Base-by-base conservation (phyloP, 2,888 invertebrate species). In the Hypena proboscidalis region DNA sequence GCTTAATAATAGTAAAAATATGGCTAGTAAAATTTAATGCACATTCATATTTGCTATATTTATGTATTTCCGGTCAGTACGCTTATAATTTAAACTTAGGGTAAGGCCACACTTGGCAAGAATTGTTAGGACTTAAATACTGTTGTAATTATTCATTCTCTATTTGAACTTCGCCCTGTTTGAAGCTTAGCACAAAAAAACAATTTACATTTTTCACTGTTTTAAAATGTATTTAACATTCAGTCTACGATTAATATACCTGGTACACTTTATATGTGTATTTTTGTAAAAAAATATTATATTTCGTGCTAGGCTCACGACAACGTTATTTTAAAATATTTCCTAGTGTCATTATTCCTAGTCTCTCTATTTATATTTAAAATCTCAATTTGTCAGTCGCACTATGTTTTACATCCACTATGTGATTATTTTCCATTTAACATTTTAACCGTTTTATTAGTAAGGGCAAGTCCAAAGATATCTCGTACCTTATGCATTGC, bases 401-500 rank as follows among this genome's bases (percentile, higher is more conserved):
- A n/a, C n/a, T n/a, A n/a, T n/a, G n/a, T n/a, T n/a, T n/a, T n/a
- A n/a, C n/a, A n/a, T n/a, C n/a, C n/a, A n/a, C n/a, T n/a, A n/a
- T n/a, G n/a, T n/a, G n/a, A n/a, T n/a, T n/a, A n/a, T n/a, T n/a
- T n/a, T n/a, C n/a, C n/a, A n/a, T n/a, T n/a, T n/a, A n/a, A n/a
- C n/a, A n/a, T 32, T 44, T 47, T 44, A 34, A 23, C 32, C 38
- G 43, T 31, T 34, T 49, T 53, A 23, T 52, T 42, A 31, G 58
- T 57, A 61, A 49, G 55, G 74, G 76, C 69, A 70, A 74, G 58
- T 67, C 85, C 86, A 87, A 87, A 86, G 85, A 85, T 70, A 63
- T 66, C 57, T 69, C 62, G 76, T 82, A 83, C 76, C 77, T 79
- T 73, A 70, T 53, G 58, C 69, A 69, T 74, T 77, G 80, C 83